Percentiles rank a stretch among this genome's conserved stretches.
Evolutionary conservation across 2,888 invertebrate species (phyloP).

Genomic region (Tetragnatha montana): DNA sequence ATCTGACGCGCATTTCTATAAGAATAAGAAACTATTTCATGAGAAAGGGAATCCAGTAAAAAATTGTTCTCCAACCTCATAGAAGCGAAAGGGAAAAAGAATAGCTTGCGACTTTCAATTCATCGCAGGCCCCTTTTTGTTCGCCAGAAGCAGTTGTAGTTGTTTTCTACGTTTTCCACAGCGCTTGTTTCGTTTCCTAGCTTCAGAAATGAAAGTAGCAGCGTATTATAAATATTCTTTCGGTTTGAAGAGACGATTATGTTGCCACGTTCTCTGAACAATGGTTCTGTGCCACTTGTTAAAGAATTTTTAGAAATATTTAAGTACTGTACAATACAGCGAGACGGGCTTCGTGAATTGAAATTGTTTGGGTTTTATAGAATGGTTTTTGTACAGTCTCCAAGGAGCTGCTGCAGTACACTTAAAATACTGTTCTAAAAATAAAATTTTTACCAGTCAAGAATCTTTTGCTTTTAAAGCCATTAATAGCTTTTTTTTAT

Average conservation of each 20-base stretch:
- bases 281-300: too few relatives aligned
- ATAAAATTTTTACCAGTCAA: too few relatives aligned
- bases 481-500: too few relatives aligned
- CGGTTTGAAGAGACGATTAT: slow-evolving; percentile 16
- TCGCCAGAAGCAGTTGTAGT: slow-evolving; percentile 47
- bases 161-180: slow-evolving; percentile 21
- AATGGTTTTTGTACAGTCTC: too few relatives aligned
- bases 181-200: slow-evolving; percentile 11
- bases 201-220: slow-evolving; percentile 60
- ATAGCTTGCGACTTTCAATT: slow-evolving; percentile 58
- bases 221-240: slow-evolving; percentile 36
- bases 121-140: slow-evolving; percentile 46
- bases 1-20: slow-evolving; percentile 29
- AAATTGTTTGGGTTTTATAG: too few relatives aligned
- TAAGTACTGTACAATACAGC: too few relatives aligned
- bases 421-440: too few relatives aligned
- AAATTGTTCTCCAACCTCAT: slow-evolving; percentile 47
- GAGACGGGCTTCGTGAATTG: too few relatives aligned
- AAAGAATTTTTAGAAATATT: too few relatives aligned
- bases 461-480: too few relatives aligned
- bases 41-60: neutral
- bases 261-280: neutral
- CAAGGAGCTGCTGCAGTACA: too few relatives aligned
- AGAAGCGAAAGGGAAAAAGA: slow-evolving; percentile 26
- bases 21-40: slow-evolving; percentile 59